Conservation (phyloP, 2,113 vertebrate genomes). For the Nansenia antarctica region DNA sequence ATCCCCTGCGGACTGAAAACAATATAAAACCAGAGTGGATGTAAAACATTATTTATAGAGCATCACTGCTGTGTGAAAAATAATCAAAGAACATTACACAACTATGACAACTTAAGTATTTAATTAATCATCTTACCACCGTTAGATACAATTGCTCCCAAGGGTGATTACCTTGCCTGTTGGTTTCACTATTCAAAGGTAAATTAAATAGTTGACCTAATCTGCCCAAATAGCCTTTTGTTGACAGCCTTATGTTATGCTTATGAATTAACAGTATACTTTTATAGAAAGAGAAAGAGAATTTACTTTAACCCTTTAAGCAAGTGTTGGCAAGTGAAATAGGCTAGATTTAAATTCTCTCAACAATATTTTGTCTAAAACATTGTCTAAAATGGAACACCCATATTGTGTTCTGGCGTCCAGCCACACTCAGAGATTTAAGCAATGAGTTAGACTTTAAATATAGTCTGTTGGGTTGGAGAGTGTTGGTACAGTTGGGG, state of each 20-base stretch:
- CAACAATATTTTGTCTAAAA: conserved; percentile 47
- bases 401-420: conserved; percentile 44
- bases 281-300: not conserved
- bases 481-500: conserved; percentile 78
- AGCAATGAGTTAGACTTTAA: conserved; percentile 69
- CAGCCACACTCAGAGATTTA: conserved; percentile 39
- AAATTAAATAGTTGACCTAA: not conserved
- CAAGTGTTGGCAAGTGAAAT: not conserved
- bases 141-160: too few relatives aligned
- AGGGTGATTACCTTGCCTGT: conserved; percentile 25
- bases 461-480: conserved; percentile 66
- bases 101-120: conserved; percentile 35
- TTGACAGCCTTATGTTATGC: not conserved
- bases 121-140: conserved; percentile 52
- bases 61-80: conserved; percentile 31
- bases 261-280: not conserved
- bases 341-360: conserved; percentile 14
- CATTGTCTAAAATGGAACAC: conserved; percentile 49
- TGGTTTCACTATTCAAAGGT: not conserved
- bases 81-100: conserved; percentile 34
- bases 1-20: not conserved
- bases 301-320: not conserved
- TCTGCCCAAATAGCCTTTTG: not conserved
- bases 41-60: not conserved
- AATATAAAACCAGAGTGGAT: conserved; percentile 7